Evolutionary conservation across 2,888 invertebrate genomes (phyloP), one percentile per base, ranked within the genome.

Genomic region (Eilema griseolum): DNA sequence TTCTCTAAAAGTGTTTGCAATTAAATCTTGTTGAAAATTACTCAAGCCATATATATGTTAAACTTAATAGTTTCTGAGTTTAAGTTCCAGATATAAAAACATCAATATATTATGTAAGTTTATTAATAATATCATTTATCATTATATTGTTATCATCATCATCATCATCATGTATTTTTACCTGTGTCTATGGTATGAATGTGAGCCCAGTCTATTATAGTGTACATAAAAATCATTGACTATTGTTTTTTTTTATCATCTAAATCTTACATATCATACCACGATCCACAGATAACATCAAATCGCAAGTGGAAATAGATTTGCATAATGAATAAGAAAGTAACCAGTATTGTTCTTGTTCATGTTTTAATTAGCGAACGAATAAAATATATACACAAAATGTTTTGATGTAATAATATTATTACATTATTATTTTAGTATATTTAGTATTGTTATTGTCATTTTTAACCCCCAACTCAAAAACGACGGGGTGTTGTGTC

Each of bases 241-340:
- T 64, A 64, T n/a, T 46, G 14, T n/a, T 28, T 20, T 24, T 26
- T 16, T 14, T 61, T 61, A 61, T 61, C 31, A 61, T 28, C 20
- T 28, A 46, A 52, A 56, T 52, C 59, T 26, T 20, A 26, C 20
- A 20, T 61, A 67, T 46, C 20, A 61, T 61, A 61, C 46, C 56
- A 46, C 20, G 16, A 31, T 56, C 20, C 52, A 31, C 23, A 67
- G 67, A 67, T 67, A 67, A 67, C 11, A 67, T 65, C 64, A 52
- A 12, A 65, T 65, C 28, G 12, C 52, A 65, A 65, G 28, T 65
- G 52, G 52, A 65, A 56, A 65, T 56, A 31, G 31, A 52, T 28
- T 59, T 28, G 28, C 59, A 59, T 59, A 59, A 28, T 56, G 52
- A 52, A 52, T 23, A 52, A n/a, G 64, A 65, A 65, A 65, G 64